Evolutionary conservation across 2,113 vertebrate species (phyloP).

Genomic region (Plecturocebus donacophilus): DNA sequence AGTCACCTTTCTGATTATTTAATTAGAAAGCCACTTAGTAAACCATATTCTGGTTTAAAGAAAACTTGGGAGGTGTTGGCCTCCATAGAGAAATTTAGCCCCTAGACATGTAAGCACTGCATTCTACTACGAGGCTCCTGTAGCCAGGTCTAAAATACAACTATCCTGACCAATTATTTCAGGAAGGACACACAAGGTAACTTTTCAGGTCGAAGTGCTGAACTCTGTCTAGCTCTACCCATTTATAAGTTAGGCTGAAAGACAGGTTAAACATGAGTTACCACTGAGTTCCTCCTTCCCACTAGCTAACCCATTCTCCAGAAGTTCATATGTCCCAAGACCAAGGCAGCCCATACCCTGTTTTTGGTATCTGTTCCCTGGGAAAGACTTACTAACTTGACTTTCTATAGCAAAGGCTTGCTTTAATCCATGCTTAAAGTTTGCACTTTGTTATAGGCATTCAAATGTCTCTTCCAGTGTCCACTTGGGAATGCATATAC

Average conservation of each 20-base stretch:
- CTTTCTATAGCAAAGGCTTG: neutral
- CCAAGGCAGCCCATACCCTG: neutral
- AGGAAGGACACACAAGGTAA: neutral
- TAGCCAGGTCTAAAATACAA: neutral
- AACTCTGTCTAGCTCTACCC: neutral
- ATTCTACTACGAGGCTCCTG: neutral
- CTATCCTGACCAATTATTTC: neutral
- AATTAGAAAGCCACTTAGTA: neutral
- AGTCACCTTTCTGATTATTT: neutral
- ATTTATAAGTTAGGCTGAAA: neutral
- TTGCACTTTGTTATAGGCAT: neutral
- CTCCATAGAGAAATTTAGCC: neutral
- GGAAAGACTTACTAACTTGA: neutral
- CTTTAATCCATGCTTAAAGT: conserved; percentile 29
- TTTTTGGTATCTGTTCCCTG: neutral
- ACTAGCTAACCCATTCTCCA: neutral
- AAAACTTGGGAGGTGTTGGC: neutral
- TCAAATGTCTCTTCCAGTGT: neutral
- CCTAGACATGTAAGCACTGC: neutral
- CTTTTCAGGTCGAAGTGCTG: neutral
- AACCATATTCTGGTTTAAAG: neutral
- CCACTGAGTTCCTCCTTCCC: neutral
- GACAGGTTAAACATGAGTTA: neutral
- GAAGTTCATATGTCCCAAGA: neutral
- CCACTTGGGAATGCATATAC: neutral